A percentile compares a stretch with the other conserved stretches of the same genome.
Evolutionary conservation across 92 coral and sea anemone species (phyloP).

Genomic region (Pocillopora grandis): DNA sequence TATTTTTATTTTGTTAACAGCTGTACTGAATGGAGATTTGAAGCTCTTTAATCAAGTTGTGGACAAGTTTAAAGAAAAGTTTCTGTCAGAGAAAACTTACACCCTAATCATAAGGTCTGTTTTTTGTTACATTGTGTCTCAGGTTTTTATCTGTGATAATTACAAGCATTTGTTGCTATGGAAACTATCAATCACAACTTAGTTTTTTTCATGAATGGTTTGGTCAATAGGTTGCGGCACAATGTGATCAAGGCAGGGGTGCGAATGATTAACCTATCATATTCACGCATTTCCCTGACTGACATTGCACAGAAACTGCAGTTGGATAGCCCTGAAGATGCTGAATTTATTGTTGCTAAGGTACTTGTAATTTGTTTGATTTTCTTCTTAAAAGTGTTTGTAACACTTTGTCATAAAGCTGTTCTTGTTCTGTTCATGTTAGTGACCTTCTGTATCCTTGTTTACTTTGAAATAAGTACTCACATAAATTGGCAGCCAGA

Average conservation of each 20-base stretch:
- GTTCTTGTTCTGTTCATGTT: too few relatives aligned
- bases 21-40: slow-evolving; percentile 98
- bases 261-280: slow-evolving; percentile 94
- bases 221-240: slow-evolving; percentile 80
- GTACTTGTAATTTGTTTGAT: slow-evolving; percentile 13
- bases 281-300: slow-evolving; percentile 89
- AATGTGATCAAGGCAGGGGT: slow-evolving; percentile 99
- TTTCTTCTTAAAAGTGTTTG: not conserved
- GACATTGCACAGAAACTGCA: slow-evolving; percentile 96
- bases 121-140: not conserved
- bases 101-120: slow-evolving; percentile 88
- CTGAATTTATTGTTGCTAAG: slow-evolving; percentile 99
- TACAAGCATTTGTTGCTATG: not conserved
- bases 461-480: too few relatives aligned
- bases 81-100: slow-evolving; percentile 91
- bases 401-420: not conserved
- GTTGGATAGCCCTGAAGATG: slow-evolving; percentile 98
- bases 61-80: slow-evolving; percentile 93
- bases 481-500: too few relatives aligned
- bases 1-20: slow-evolving; percentile 41
- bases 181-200: not conserved
- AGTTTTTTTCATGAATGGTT: not conserved
- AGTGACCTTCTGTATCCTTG: too few relatives aligned
- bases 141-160: not conserved
- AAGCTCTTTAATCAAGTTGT: slow-evolving; percentile 90